phyloP scores from a whole-genome alignment of 2,888 invertebrate species.

The Creontiades dilutus region DNA sequence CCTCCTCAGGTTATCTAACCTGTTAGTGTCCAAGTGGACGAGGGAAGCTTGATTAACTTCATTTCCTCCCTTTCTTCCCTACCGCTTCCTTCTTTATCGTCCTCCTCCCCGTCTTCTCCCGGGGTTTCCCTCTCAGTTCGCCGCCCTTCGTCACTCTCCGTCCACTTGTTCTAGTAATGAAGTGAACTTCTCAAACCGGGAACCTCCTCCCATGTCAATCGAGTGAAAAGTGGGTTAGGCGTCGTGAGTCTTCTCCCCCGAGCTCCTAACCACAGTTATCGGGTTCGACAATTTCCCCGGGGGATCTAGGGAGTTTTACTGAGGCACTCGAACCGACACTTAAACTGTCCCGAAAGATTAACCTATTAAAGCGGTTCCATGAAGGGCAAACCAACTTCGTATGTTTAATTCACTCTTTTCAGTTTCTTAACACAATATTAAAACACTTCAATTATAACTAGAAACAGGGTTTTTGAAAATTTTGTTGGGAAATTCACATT shows the following conservation, averaged over 20 bases:
- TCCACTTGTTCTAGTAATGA: conserved; percentile 12
- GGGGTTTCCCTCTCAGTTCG: no score
- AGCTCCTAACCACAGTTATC: neutral
- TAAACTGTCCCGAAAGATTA: no score
- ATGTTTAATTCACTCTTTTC: no score
- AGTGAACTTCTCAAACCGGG: conserved; percentile 41
- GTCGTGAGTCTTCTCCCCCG: neutral
- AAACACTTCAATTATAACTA: no score
- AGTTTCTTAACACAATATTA: no score
- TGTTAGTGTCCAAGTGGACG: neutral
- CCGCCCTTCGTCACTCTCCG: neutral
- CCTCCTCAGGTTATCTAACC: neutral
- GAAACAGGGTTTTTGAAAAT: no score
- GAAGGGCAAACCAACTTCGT: no score
- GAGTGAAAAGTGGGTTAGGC: conserved; percentile 22
- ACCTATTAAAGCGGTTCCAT: no score
- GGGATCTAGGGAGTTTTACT: neutral
- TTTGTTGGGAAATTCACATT: no score
- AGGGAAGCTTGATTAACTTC: conserved; percentile 39
- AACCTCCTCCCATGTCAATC: neutral
- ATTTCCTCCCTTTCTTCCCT: conserved; percentile 5
- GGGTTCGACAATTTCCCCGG: neutral
- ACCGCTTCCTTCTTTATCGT: neutral
- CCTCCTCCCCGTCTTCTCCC: neutral
- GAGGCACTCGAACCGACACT: neutral